These are phyloP conservation scores for Helicoverpa zea DNA, from an alignment of 1,140 invertebrate species.

Conservation along the genomic window DNA sequence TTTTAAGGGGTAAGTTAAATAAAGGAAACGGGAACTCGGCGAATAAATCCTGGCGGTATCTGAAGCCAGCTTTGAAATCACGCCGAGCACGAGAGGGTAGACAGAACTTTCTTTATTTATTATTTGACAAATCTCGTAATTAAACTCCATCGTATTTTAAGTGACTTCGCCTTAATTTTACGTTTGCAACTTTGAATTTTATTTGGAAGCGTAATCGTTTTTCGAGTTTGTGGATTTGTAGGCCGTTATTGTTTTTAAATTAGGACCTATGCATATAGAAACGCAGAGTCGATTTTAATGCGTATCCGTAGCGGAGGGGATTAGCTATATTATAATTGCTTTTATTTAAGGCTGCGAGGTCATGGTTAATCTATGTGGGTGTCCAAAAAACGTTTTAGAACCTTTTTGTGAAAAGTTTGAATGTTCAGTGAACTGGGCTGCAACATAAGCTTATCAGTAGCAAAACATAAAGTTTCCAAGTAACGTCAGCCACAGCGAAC, in stretches of 20 bases:
- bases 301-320: neutral
- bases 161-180: slow-evolving; percentile 54
- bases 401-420: too few species aligned
- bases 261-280: slow-evolving; percentile 31
- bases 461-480: neutral
- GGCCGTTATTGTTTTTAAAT: slow-evolving; percentile 28
- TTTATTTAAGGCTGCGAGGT: neutral
- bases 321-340: neutral
- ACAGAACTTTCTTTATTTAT: slow-evolving; percentile 65
- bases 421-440: too few species aligned
- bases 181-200: slow-evolving; percentile 49
- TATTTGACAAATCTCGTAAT: slow-evolving; percentile 70
- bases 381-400: too few species aligned
- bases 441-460: neutral
- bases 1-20: slow-evolving; percentile 57
- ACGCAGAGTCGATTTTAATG: slow-evolving; percentile 23
- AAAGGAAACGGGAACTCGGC: slow-evolving; percentile 52
- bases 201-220: slow-evolving; percentile 17
- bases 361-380: neutral
- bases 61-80: slow-evolving; percentile 52
- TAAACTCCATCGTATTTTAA: slow-evolving; percentile 63
- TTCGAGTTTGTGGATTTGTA: slow-evolving; percentile 30
- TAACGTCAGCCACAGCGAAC: neutral
- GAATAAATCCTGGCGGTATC: slow-evolving; percentile 53
- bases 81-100: slow-evolving; percentile 12